Percentiles rank a stretch among this genome's conserved stretches.
phyloP scores from a whole-genome alignment of 1,140 invertebrate genomes.

The Drosophila ambigua region DNA sequence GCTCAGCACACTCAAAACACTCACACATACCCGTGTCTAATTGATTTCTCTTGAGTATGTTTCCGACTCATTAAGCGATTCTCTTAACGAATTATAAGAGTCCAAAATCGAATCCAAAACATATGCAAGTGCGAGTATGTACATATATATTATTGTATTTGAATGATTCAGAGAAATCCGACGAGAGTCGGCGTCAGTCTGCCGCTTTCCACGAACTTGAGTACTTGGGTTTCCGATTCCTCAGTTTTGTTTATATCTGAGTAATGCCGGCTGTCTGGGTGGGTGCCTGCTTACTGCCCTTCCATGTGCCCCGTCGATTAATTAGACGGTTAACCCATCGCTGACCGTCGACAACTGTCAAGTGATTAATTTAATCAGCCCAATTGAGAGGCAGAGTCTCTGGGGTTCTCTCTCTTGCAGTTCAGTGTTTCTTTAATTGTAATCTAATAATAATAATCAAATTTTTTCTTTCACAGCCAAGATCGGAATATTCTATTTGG shows the following conservation, averaged over 20 bases:
- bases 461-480: constrained; percentile 87
- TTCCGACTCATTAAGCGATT: background rate
- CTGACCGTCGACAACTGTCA: constrained; percentile 49
- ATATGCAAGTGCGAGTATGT: constrained; percentile 11
- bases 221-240: constrained; percentile 11
- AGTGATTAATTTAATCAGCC: constrained; percentile 71
- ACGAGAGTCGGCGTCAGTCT: constrained; percentile 20
- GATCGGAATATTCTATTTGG: constrained; percentile 95
- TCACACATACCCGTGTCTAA: background rate
- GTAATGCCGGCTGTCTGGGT: constrained; percentile 21
- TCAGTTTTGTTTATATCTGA: constrained; percentile 42
- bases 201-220: constrained; percentile 38
- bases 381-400: constrained; percentile 42
- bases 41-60: constrained; percentile 22
- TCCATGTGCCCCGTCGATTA: constrained; percentile 21
- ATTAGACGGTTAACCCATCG: constrained; percentile 69
- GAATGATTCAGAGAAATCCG: constrained; percentile 21
- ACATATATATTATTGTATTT: background rate
- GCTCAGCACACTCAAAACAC: background rate
- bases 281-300: background rate
- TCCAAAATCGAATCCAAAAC: background rate
- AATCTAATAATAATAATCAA: constrained; percentile 44
- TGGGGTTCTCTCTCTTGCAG: constrained; percentile 27
- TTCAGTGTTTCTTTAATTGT: constrained; percentile 22
- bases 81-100: constrained; percentile 18